These are phyloP conservation scores for Colaptes auratus DNA, from an alignment of 2,113 vertebrate genomes.

Conservation along the genomic window DNA sequence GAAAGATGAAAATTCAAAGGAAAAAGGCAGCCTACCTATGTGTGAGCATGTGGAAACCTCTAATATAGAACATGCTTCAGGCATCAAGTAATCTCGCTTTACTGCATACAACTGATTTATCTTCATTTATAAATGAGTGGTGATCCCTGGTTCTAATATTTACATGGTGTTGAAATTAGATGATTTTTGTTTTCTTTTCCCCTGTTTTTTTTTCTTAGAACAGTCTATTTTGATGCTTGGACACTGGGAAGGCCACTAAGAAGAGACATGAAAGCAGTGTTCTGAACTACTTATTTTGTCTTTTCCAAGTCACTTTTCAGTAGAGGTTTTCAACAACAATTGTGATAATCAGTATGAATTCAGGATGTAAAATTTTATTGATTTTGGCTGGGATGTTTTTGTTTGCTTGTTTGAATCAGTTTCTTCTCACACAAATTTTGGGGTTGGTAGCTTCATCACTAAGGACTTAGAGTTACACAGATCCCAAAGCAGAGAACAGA, in stretches of 20 bases:
- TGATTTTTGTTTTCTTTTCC: background rate
- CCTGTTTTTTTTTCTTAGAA: background rate
- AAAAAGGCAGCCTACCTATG: conserved; percentile 1
- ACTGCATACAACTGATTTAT: conserved; percentile 70
- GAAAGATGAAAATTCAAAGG: background rate
- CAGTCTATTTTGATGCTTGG: background rate
- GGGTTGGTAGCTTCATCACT: background rate
- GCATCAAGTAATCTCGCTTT: conserved; percentile 17
- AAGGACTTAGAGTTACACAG: background rate
- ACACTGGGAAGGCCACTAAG: background rate
- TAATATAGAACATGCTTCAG: conserved; percentile 32
- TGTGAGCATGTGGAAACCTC: background rate
- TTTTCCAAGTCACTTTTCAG: background rate
- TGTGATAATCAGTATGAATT: background rate
- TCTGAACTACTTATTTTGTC: background rate
- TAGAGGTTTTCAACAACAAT: background rate
- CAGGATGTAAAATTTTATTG: background rate
- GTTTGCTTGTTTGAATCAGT: background rate
- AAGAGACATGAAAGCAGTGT: background rate
- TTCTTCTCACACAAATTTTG: background rate
- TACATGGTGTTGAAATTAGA: conserved; percentile 22
- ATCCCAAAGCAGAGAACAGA: background rate
- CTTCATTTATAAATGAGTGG: conserved; percentile 73
- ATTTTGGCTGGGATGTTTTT: background rate
- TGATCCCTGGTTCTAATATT: conserved; percentile 48